Evolutionary conservation across 2,113 vertebrate genomes (phyloP).

Genomic region (Rhinolophus ferrumequinum): DNA sequence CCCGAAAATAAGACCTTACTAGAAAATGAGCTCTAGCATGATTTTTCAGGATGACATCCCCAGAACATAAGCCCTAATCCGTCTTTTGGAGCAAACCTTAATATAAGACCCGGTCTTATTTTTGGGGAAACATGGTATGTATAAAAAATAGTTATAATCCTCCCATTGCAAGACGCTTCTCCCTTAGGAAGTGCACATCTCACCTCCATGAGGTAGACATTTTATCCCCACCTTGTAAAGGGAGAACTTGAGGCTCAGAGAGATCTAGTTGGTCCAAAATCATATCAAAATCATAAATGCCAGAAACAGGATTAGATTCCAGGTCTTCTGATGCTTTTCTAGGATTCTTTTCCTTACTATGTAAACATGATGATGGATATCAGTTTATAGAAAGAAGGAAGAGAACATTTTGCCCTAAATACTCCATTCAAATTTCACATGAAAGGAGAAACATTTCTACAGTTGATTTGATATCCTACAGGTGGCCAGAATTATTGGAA

Average conservation of each 20-base stretch:
- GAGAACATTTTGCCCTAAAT: neutral
- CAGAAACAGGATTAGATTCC: neutral
- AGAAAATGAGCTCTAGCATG: no score
- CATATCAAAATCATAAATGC: neutral
- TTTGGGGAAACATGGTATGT: no score
- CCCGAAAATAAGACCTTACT: no score
- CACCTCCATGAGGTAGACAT: neutral
- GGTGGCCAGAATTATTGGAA: neutral
- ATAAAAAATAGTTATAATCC: neutral
- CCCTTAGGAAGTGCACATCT: neutral
- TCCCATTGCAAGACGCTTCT: neutral
- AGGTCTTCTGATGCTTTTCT: neutral
- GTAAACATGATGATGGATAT: neutral
- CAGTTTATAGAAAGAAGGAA: neutral
- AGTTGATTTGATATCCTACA: neutral
- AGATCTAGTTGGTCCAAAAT: neutral
- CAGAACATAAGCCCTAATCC: no score
- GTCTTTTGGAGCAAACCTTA: no score
- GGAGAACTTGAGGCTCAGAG: neutral
- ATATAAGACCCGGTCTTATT: no score
- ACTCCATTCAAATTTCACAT: constrained; percentile 7
- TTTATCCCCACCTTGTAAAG: neutral
- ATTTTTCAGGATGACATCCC: no score
- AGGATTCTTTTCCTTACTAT: neutral
- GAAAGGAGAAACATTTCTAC: neutral